These are phyloP conservation scores for Ganaspis brasiliensis DNA, from an alignment of 2,888 invertebrate genomes.

Conservation along the genomic window DNA sequence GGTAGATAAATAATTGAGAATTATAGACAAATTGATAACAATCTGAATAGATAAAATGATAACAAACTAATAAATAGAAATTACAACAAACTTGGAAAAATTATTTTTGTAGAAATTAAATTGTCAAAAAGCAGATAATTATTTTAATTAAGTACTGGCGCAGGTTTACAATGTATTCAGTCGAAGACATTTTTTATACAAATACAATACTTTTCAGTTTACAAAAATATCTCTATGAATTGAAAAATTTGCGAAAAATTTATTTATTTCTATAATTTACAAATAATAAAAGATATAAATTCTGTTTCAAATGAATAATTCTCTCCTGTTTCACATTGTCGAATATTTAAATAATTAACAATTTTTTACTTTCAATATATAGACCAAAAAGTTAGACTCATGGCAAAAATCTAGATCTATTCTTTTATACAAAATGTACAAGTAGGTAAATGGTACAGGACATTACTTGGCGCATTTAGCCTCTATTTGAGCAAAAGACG, in stretches of 20 bases:
- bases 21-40: constrained; percentile 39
- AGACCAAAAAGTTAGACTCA: constrained; percentile 1
- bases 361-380: background rate
- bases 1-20: constrained; percentile 48
- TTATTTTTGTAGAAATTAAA: background rate
- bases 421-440: background rate
- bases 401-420: background rate
- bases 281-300: no score
- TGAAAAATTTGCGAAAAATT: no score
- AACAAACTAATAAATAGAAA: constrained; percentile 1
- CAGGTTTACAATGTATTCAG: constrained; percentile 23
- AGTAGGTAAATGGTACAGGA: constrained; percentile 30
- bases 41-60: constrained; percentile 48
- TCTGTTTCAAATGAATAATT: background rate
- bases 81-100: constrained; percentile 15
- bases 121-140: constrained; percentile 6
- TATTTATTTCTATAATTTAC: no score
- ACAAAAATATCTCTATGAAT: no score
- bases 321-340: background rate
- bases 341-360: constrained; percentile 6
- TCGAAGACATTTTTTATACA: constrained; percentile 10
- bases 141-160: constrained; percentile 16
- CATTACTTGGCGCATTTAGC: constrained; percentile 24
- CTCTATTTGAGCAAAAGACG: constrained; percentile 19
- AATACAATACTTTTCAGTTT: constrained; percentile 16